Evolutionary conservation across 23 tunicate genomes (phyloP).

Genomic region (Oikopleura dioica): DNA sequence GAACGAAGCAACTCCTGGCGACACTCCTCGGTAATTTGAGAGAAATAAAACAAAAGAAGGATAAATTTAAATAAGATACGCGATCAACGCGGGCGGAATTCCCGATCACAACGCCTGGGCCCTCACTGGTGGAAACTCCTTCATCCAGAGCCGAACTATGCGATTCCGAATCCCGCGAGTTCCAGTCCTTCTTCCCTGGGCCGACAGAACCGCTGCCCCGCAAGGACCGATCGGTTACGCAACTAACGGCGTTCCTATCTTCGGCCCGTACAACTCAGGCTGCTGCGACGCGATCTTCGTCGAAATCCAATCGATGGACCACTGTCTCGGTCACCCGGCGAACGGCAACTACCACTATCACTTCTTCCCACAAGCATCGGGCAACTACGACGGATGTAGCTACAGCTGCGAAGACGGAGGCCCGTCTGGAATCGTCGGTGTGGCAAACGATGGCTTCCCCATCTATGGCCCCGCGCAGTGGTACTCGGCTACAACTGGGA

Average conservation of each 20-base stretch:
- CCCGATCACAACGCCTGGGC: not conserved
- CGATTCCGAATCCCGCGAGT: too few species aligned
- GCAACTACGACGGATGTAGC: not conserved
- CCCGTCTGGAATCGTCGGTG: not conserved
- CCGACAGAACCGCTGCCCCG: too few species aligned
- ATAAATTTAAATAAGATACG: too few species aligned
- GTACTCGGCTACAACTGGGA: not conserved
- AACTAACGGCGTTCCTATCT: not conserved
- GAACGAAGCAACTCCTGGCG: too few species aligned
- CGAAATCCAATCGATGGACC: not conserved
- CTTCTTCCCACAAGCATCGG: not conserved
- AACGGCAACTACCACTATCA: not conserved
- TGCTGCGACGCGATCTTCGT: not conserved
- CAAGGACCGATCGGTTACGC: not conserved
- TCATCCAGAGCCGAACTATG: too few species aligned
- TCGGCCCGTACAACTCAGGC: not conserved
- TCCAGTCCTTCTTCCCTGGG: too few species aligned
- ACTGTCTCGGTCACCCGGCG: not conserved
- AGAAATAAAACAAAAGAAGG: too few species aligned
- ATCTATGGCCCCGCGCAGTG: not conserved
- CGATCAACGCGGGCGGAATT: too few species aligned
- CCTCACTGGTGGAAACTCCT: too few species aligned
- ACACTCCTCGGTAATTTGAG: too few species aligned
- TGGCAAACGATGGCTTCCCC: not conserved
- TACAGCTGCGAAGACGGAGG: not conserved